Conservation (phyloP, 2,888 invertebrate genomes). For the Gandaritis pyraliata region DNA sequence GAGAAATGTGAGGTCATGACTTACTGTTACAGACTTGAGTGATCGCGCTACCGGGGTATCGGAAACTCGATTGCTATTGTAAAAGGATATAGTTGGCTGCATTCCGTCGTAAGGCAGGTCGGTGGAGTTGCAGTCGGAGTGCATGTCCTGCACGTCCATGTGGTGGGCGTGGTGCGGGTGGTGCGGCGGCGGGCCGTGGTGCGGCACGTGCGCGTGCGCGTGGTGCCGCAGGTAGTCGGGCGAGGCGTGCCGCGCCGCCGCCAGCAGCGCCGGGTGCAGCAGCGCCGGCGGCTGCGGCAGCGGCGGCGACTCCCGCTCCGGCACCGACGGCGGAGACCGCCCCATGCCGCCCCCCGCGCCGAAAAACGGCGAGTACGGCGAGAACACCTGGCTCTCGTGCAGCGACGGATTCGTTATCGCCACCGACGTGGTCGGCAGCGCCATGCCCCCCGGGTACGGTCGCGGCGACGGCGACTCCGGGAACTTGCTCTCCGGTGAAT, state of each 20-base stretch:
- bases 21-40: background rate
- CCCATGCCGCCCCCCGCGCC: constrained; percentile 84
- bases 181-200: constrained; percentile 89
- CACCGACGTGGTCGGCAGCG: constrained; percentile 97
- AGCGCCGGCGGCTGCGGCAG: constrained; percentile 93
- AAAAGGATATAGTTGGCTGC: constrained; percentile 98
- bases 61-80: constrained; percentile 69
- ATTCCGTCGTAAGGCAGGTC: constrained; percentile 96
- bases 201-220: constrained; percentile 87
- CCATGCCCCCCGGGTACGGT: constrained; percentile 93
- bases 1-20: constrained; percentile 11
- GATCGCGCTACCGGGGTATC: background rate
- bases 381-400: constrained; percentile 97
- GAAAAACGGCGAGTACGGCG: constrained; percentile 96
- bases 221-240: constrained; percentile 91
- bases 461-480: constrained; percentile 89
- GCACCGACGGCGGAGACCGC: constrained; percentile 85
- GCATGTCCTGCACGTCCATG: constrained; percentile 92
- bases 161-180: constrained; percentile 89
- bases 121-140: constrained; percentile 95
- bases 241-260: constrained; percentile 92
- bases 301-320: constrained; percentile 92
- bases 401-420: constrained; percentile 98
- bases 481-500: constrained; percentile 85
- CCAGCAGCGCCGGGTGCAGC: constrained; percentile 93